Evolutionary conservation across 1,140 invertebrate genomes (phyloP).

Genomic region (Hypsibius dujardini): DNA sequence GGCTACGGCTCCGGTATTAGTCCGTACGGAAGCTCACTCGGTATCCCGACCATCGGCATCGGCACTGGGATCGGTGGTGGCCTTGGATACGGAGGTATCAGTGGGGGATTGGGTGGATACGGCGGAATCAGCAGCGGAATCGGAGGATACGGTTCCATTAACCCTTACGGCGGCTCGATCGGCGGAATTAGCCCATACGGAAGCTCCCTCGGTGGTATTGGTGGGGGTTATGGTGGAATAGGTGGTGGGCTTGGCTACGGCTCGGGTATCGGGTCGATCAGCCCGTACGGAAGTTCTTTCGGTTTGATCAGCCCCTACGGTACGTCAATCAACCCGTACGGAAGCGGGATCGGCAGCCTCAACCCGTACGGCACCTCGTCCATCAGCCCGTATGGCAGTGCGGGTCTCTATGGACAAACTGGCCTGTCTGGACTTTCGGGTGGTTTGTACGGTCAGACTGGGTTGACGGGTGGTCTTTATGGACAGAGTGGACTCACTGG

Average conservation of each 20-base stretch:
- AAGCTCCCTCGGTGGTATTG: background rate
- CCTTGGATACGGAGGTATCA: background rate
- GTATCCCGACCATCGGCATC: background rate
- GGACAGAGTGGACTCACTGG: too few species aligned
- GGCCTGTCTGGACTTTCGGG: too few species aligned
- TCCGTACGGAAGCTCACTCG: background rate
- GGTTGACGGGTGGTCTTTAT: too few species aligned
- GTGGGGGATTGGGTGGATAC: background rate
- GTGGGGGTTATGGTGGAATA: background rate
- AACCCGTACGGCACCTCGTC: too few species aligned
- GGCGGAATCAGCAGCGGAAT: background rate
- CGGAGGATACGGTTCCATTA: background rate
- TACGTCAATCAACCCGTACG: background rate
- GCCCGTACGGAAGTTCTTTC: background rate
- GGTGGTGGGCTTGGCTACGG: background rate
- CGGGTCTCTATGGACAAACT: too few species aligned
- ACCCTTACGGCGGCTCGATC: background rate
- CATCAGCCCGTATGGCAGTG: too few species aligned
- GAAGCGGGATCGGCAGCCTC: background rate
- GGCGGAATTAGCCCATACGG: background rate
- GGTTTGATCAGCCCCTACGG: background rate
- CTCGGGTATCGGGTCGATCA: background rate
- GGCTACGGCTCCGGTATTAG: background rate
- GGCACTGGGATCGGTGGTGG: background rate
- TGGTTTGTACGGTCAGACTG: too few species aligned